These are phyloP conservation scores for Anastatus disparis DNA, from an alignment of 1,140 invertebrate species.

Conservation along the genomic window DNA sequence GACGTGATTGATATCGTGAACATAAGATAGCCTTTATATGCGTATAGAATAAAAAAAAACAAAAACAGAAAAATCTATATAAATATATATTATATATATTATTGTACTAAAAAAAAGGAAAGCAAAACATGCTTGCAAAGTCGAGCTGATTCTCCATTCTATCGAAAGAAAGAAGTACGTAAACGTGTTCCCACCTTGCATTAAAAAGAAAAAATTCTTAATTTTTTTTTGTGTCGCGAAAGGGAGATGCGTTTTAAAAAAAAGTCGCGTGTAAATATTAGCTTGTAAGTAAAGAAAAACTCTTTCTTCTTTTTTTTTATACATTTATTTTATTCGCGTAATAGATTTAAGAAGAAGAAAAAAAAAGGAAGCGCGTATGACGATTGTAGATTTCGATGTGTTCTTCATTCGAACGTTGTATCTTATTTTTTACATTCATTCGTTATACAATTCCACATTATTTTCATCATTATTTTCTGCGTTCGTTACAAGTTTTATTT, in stretches of 20 bases:
- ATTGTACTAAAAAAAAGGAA: slow-evolving; percentile 21
- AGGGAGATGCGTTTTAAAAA: no score
- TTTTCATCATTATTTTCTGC: slow-evolving; percentile 32
- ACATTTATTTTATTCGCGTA: slow-evolving; percentile 3
- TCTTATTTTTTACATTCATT: slow-evolving; percentile 10
- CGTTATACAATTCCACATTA: slow-evolving; percentile 26
- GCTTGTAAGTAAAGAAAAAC: slow-evolving; percentile 16
- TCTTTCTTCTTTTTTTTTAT: no score
- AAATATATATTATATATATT: slow-evolving; percentile 26
- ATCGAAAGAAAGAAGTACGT: background rate
- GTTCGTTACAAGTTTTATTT: slow-evolving; percentile 23
- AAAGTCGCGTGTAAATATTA: slow-evolving; percentile 36
- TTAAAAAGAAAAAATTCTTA: no score
- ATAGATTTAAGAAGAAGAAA: no score
- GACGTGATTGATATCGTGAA: slow-evolving; percentile 46
- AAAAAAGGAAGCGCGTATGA: background rate
- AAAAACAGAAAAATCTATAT: slow-evolving; percentile 22
- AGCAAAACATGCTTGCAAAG: background rate
- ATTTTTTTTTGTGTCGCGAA: no score
- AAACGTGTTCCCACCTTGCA: slow-evolving; percentile 10
- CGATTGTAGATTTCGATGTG: background rate
- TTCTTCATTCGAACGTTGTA: slow-evolving; percentile 7
- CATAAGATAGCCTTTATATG: slow-evolving; percentile 38
- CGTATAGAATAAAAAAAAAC: slow-evolving; percentile 7
- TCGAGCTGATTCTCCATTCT: slow-evolving; percentile 15